Evolutionary conservation across 1,140 invertebrate species (phyloP), one percentile per base, ranked within the genome.

Genomic region (Pteromalus puparum): DNA sequence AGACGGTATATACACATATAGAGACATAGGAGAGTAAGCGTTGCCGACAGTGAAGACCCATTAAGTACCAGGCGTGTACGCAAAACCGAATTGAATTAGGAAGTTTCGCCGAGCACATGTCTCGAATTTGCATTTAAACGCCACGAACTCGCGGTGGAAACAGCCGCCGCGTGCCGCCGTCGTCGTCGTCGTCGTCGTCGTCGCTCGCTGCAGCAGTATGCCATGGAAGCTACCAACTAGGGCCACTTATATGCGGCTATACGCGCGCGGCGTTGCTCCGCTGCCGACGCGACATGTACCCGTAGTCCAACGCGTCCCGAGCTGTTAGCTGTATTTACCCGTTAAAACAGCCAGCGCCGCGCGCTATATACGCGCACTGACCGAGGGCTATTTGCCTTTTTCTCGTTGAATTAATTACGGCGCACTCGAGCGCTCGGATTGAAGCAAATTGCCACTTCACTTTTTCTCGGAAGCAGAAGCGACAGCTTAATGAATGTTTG

Each of bases 21-120:
- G 3, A 34, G 30, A 6, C 7, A 30, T 28, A 13, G 18, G 72
- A 26, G 65, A 24, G 24, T 72, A 67, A 81, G 72, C 53, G 28
- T 80, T 53, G 34, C 67, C 75, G 79, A 86, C 85, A 88, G 87
- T 79, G 87, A 86, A 83, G 87, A 87, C 42, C 74, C 84, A 86
- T 89, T 89, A 90, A 90, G 88, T 90, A 87, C 87, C 87, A 84
- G 65, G 87, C 89, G 85, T 89, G 88, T 90, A 89, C 87, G 89
- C 88, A 88, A 90, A 90, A 90, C 89, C 87, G 86, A 90, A 90
- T 90, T 90, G 86, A 90, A 90, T 90, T 90, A 90, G 88, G 87
- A 90, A 90, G 88, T 90, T 89, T 84, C 86, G 81, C 81, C 87
- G 81, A 89, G 87, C 89, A 90, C 89, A 89, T 90, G 89, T 75